Base-by-base conservation (phyloP, 2,113 vertebrate species). In the Neotoma lepida region DNA sequence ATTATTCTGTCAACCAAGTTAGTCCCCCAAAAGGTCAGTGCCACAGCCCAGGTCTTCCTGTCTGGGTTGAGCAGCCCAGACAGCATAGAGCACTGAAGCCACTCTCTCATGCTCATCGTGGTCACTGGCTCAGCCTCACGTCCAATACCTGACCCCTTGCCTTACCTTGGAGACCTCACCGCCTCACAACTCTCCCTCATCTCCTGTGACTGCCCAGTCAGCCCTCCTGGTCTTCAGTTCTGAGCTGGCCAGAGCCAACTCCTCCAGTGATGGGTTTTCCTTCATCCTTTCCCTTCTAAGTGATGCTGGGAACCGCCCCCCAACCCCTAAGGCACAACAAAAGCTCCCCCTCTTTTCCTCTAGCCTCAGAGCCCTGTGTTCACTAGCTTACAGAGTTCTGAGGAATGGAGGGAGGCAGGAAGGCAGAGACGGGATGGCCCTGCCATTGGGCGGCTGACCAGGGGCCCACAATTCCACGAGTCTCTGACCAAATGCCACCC, bases 1-100 rank as follows among this genome's bases (percentile, higher is more conserved):
- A 1, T 95, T 98, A n/a, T 99, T 98, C 99, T 99, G 89, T 51
- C 54, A 80, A 97, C 17, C 66, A 78, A 95, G 88, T 0, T 93
- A 95, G 0, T 22, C 30, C 78, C 28, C 86, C 3, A 15, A 17
- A 77, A 26, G 74, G 56, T 97, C 73, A 96, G 85, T 97, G 44
- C 81, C 97, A 81, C 44, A 26, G 41, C 10, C 70, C 89, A 64
- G 0, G 6, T 68, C 44, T 51, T 82, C 63, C 54, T 4, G 5
- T 78, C 66, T 26, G 61, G 70, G 70, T 4, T n/a, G 66, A 71
- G 35, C 20, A 78, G n/a, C 63, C 10, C 33, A n/a, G 44, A 41
- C 8, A 82, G n/a, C n/a, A 41, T 2, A 12, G 13, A 49, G 86
- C n/a, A 66, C 61, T 28, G 18, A 28, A 5, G 28, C 14, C 12